Evolutionary conservation across 2,888 invertebrate species (phyloP).

Genomic region (Saturnia japonica): DNA sequence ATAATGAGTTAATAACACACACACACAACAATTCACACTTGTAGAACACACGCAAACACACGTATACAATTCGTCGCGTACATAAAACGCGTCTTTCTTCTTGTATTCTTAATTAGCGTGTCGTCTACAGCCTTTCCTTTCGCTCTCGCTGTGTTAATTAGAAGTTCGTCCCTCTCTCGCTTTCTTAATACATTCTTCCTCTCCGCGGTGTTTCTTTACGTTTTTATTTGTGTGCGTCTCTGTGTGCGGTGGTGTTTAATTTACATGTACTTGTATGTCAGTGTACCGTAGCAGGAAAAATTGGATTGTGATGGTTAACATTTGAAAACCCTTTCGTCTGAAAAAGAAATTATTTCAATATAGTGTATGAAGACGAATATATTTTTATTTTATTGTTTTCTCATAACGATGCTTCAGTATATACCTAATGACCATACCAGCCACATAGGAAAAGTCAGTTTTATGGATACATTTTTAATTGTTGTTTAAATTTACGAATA

Average conservation of each 20-base stretch:
- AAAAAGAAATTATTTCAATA: too few relatives aligned
- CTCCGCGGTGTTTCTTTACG: constrained; percentile 80
- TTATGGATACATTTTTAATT: too few relatives aligned
- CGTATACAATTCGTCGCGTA: constrained; percentile 71
- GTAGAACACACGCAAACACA: constrained; percentile 49
- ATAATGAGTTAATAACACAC: constrained; percentile 81
- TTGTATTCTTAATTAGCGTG: constrained; percentile 87
- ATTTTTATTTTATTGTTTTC: too few relatives aligned
- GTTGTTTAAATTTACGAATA: too few relatives aligned
- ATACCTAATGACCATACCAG: too few relatives aligned
- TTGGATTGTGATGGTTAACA: constrained; percentile 28
- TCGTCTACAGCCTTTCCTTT: constrained; percentile 68
- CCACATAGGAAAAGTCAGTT: too few relatives aligned
- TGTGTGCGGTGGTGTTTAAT: constrained; percentile 82
- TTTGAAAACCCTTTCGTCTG: not conserved
- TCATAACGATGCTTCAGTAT: too few relatives aligned
- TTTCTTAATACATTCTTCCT: constrained; percentile 83
- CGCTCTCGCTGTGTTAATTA: constrained; percentile 72
- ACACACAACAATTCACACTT: constrained; percentile 61
- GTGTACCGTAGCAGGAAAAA: constrained; percentile 58
- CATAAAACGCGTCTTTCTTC: constrained; percentile 84
- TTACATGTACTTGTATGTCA: constrained; percentile 82
- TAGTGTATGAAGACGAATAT: too few relatives aligned
- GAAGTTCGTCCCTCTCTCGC: constrained; percentile 77
- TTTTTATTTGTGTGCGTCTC: constrained; percentile 82